Conservation (phyloP, 2,797 vertebrate genomes). For the Notolepis coatsorum region DNA sequence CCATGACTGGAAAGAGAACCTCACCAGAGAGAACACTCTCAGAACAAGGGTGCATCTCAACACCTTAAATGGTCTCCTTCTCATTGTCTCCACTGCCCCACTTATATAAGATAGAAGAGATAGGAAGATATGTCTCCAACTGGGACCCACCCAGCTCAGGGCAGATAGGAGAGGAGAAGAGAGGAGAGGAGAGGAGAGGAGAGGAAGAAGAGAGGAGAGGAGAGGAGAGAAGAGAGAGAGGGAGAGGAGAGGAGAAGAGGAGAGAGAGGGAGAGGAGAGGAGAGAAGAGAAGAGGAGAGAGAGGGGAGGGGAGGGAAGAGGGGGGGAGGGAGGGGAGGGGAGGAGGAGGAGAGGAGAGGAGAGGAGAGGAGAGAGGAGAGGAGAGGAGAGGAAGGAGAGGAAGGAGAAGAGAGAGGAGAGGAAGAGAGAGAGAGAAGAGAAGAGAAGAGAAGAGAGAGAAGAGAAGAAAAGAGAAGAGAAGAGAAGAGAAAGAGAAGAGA, state of each 20-base stretch:
- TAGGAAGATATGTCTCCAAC: not conserved
- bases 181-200: not conserved
- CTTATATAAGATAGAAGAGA: not conserved
- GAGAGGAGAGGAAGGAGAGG: slow-evolving; percentile 17
- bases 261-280: no score
- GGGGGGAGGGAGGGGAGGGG: no score
- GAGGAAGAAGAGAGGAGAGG: no score
- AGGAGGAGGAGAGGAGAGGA: slow-evolving; percentile 10
- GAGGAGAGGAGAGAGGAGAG: slow-evolving; percentile 7
- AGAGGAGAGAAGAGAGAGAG: no score
- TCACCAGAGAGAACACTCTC: slow-evolving; percentile 6
- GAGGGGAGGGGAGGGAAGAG: no score
- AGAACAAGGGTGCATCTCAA: not conserved
- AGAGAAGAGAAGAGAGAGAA: slow-evolving; percentile 29
- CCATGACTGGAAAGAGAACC: not conserved
- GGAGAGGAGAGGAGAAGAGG: no score
- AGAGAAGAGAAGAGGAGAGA: no score
- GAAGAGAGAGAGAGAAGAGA: no score
- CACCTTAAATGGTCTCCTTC: slow-evolving; percentile 1
- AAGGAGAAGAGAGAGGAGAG: no score
- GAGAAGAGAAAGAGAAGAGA: no score
- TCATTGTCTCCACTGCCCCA: not conserved
- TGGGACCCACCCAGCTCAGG: slow-evolving; percentile 16
- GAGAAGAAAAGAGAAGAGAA: no score
- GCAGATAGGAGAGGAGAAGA: slow-evolving; percentile 31